These are phyloP conservation scores for Gobio gobio DNA, from an alignment of 2,113 vertebrate species.

Conservation along the genomic window DNA sequence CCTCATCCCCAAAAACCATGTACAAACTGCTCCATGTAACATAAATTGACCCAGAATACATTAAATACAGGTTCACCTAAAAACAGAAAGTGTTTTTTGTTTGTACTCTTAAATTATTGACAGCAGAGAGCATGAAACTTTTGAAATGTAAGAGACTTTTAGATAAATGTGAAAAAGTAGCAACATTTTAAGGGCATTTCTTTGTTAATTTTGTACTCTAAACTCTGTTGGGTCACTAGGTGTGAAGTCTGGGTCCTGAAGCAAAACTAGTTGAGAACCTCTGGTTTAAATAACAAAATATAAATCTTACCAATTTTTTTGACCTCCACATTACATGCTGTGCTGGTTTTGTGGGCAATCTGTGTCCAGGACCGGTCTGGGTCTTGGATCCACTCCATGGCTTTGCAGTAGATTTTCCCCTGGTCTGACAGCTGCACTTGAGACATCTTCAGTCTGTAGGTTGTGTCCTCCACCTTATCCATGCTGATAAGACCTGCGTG, in stretches of 20 bases:
- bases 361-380: slow-evolving; percentile 83
- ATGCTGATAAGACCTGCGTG: slow-evolving; percentile 70
- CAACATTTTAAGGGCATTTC: too few species aligned
- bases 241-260: not conserved
- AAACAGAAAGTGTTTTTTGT: not conserved
- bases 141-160: too few species aligned
- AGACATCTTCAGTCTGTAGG: slow-evolving; percentile 76
- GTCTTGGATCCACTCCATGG: slow-evolving; percentile 89
- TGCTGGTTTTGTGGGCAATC: slow-evolving; percentile 75
- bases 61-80: not conserved
- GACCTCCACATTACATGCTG: slow-evolving; percentile 59
- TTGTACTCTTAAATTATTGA: too few species aligned
- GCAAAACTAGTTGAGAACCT: not conserved
- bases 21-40: not conserved
- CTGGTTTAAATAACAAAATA: not conserved
- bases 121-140: too few species aligned
- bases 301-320: slow-evolving; percentile 65
- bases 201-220: not conserved
- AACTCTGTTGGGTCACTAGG: not conserved
- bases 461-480: slow-evolving; percentile 76
- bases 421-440: slow-evolving; percentile 74
- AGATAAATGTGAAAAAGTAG: not conserved
- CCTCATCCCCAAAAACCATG: not conserved
- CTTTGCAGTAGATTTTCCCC: slow-evolving; percentile 83
- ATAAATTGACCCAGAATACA: not conserved